Percentiles rank a stretch among this genome's conserved stretches.
These are phyloP conservation scores for Stomatorhinus ivindoensis DNA, from an alignment of 2,113 vertebrate genomes.

Conservation along the genomic window DNA sequence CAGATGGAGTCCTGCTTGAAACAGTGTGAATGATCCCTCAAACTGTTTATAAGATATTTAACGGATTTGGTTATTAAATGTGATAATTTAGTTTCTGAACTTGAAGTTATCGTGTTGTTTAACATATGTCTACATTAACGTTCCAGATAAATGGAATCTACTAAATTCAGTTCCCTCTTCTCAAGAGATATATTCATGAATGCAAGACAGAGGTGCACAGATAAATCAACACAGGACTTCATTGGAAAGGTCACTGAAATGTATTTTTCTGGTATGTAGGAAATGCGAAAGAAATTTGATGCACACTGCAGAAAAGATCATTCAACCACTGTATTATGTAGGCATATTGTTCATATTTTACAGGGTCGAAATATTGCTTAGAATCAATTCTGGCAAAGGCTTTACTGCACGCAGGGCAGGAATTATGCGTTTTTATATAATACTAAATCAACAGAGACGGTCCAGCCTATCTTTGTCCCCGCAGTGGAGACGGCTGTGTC, in stretches of 20 bases:
- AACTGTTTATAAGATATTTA: background rate
- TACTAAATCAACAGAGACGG: background rate
- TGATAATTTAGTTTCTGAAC: background rate
- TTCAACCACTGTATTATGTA: background rate
- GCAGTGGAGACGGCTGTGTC: constrained; percentile 31
- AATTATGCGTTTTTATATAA: background rate
- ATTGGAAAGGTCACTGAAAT: background rate
- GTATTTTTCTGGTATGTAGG: background rate
- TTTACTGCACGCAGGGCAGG: background rate
- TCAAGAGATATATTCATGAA: background rate
- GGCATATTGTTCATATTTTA: background rate
- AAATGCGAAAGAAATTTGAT: background rate
- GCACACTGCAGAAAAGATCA: background rate
- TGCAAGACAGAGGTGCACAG: background rate
- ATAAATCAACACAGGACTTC: background rate
- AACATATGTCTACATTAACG: background rate
- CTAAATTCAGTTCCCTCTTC: background rate
- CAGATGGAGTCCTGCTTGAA: background rate
- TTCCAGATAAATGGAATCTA: background rate
- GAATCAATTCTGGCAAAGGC: background rate
- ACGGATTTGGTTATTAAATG: background rate
- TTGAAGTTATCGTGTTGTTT: background rate
- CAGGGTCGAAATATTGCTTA: background rate
- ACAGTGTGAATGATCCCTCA: background rate
- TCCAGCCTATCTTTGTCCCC: constrained; percentile 3